A percentile compares a stretch with the other conserved stretches of the same genome.
phyloP scores from a whole-genome alignment of 2,888 invertebrate genomes.

The Cotesia congregata region DNA sequence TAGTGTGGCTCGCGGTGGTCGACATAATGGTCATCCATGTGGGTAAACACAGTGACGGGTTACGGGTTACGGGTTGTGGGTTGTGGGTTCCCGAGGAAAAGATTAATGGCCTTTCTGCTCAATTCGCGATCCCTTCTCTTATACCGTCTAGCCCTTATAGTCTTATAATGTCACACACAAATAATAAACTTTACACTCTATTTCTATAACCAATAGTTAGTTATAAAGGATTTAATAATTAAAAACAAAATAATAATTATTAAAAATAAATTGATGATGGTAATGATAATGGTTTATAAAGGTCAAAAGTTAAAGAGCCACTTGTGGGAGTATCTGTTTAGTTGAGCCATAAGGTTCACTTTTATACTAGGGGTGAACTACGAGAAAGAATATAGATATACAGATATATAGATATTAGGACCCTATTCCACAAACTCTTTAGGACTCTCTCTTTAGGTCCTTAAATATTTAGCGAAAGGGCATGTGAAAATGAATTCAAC shows the following conservation, averaged over 20 bases:
- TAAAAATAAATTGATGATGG: conserved; percentile 65
- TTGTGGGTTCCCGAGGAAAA: conserved; percentile 68
- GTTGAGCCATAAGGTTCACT: conserved; percentile 69
- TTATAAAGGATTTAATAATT: background rate
- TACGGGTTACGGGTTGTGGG: conserved; percentile 69
- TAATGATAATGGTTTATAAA: conserved; percentile 59
- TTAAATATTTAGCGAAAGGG: conserved; percentile 38
- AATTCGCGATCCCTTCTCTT: conserved; percentile 36
- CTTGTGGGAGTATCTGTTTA: conserved; percentile 71
- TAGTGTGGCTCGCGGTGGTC: conserved; percentile 59
- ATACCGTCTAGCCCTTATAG: background rate
- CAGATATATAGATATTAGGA: too few relatives aligned
- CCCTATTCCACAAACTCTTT: conserved; percentile 50
- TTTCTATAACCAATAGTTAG: conserved; percentile 54
- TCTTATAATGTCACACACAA: too few relatives aligned
- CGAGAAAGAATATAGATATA: background rate
- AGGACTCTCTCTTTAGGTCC: conserved; percentile 50
- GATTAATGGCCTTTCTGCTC: conserved; percentile 68
- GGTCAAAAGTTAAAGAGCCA: conserved; percentile 71
- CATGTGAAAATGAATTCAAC: conserved; percentile 8
- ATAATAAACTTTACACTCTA: too few relatives aligned
- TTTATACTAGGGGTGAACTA: conserved; percentile 64
- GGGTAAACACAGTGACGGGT: conserved; percentile 70
- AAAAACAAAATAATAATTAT: conserved; percentile 24
- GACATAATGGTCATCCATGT: conserved; percentile 69